These are phyloP conservation scores for Scortum barcoo DNA, from an alignment of 2,113 vertebrate species.

Conservation along the genomic window DNA sequence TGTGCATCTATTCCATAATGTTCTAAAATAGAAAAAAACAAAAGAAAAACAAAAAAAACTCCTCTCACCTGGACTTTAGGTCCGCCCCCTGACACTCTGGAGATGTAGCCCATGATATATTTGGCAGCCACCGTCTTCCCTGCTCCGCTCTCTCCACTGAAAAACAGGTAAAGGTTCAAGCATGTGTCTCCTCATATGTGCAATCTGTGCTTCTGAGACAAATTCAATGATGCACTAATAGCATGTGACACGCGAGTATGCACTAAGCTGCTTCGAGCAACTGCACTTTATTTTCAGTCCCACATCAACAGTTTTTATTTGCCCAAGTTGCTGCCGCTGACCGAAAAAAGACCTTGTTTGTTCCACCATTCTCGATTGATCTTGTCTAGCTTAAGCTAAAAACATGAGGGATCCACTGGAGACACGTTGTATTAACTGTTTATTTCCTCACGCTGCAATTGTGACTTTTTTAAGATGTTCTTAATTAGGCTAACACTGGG, in stretches of 20 bases:
- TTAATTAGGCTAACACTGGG: too few relatives aligned
- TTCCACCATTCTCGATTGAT: background rate
- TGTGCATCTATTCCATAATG: conserved; percentile 12
- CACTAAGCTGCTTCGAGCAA: background rate
- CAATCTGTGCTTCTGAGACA: background rate
- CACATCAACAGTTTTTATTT: background rate
- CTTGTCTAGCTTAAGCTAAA: background rate
- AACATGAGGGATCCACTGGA: background rate
- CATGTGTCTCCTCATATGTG: background rate
- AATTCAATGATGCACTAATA: background rate
- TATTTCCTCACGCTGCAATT: background rate
- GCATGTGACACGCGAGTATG: conserved; percentile 5
- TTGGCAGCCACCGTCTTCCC: conserved; percentile 98
- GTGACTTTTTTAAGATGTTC: too few relatives aligned
- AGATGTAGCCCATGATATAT: conserved; percentile 97
- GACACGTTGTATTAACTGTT: background rate
- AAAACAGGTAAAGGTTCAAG: conserved; percentile 46
- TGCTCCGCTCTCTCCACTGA: conserved; percentile 95
- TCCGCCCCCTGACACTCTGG: conserved; percentile 95
- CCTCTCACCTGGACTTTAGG: conserved; percentile 93
- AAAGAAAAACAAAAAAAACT: background rate
- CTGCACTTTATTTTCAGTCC: background rate
- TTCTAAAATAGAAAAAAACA: background rate
- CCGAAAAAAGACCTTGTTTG: background rate
- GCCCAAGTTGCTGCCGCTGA: background rate